Base-by-base conservation (phyloP, 2,113 vertebrate species). In the Microtus pennsylvanicus region DNA sequence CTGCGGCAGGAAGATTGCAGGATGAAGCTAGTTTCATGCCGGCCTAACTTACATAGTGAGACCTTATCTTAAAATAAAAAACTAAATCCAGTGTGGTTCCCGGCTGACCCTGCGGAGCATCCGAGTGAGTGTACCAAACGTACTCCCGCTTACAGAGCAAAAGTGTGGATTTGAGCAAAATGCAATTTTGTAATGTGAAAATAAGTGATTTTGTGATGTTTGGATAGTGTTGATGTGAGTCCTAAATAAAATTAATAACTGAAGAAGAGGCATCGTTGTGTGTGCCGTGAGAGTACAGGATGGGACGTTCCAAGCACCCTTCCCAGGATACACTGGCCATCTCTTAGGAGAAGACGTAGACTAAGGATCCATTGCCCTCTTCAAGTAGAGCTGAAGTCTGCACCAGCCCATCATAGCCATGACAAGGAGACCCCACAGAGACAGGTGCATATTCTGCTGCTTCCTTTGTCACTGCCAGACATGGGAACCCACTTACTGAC, bases 221-320 rank as follows among this genome's bases (percentile, higher is more conserved):
- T 75, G 77, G 13, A 69, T 45, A 47, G 14, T 75, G 87, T 94
- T 86, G 6, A 28, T 74, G 38, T 75, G 86, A 81, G 35, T 82
- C 63, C 50, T 89, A 81, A 96, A 88, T 93, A 93, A 94, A 96
- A 38, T 86, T 12, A 83, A 21, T 2, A 70, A 77, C 42, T 38
- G 50, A 22, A 1, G 30, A 52, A 75, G 50, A 26, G 38, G 28
- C 13, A 1, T 92, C 19, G 38, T 35, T 74, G 93, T 70, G 16
- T 38, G 45, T 69, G 88, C 11, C 3, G 0, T 1, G 50, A 55
- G 80, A 7, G 13, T 55, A 22, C 42, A 22, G 4, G 63, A 5
- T n/a, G 75, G 69, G 38, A 28, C 7, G 8, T 26, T 1, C 74
- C 33, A 11, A 9, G 26, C 12, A 3, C 50, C 21, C 5, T 6